Percentiles rank a stretch among this genome's conserved stretches.
Evolutionary conservation across 2,888 invertebrate species (phyloP).

Genomic region (Apamea crenata): DNA sequence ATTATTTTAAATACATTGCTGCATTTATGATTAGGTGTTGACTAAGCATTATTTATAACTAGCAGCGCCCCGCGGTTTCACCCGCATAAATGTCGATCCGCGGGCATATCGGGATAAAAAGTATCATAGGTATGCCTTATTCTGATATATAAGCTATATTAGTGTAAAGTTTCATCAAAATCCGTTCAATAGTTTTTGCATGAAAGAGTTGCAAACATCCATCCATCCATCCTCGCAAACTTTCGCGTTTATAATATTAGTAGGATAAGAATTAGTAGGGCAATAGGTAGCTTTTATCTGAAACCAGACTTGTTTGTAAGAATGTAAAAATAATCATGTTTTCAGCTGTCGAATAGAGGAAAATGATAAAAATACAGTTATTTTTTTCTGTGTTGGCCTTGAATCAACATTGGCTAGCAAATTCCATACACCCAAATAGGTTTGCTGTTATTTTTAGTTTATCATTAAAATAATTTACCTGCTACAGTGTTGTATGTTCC

Average conservation of each 20-base stretch:
- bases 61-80: no score
- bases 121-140: background rate
- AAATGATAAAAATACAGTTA: constrained; percentile 9
- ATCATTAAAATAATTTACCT: background rate
- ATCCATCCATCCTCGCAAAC: no score
- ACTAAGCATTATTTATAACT: background rate
- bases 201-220: no score
- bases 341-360: background rate
- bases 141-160: no score
- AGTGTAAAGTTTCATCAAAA: no score
- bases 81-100: no score
- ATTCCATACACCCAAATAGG: constrained; percentile 15
- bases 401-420: background rate
- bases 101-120: no score
- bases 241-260: no score
- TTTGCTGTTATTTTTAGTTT: background rate
- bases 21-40: constrained; percentile 10
- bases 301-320: background rate
- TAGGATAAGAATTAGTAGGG: no score
- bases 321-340: constrained; percentile 17
- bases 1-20: constrained; percentile 15
- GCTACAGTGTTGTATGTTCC: background rate
- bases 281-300: background rate
- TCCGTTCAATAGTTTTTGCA: no score
- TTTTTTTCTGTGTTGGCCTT: constrained; percentile 8